Evolutionary conservation across 2,113 vertebrate species (phyloP).

Genomic region (Cyanistes caeruleus): DNA sequence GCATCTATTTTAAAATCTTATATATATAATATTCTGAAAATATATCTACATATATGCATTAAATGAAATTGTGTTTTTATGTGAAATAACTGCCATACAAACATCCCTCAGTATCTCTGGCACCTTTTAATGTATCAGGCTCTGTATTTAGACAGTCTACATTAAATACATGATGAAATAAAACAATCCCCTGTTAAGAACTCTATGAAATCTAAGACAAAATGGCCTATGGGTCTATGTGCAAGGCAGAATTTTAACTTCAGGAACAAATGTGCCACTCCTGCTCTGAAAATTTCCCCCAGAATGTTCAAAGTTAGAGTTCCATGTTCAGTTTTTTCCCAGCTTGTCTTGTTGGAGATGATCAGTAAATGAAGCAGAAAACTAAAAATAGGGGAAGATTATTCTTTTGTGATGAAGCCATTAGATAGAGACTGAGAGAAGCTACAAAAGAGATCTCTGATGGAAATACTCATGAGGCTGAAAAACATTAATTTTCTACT

Average conservation of each 20-base stretch:
- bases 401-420: not conserved
- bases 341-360: not conserved
- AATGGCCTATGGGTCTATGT: not conserved
- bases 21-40: no score
- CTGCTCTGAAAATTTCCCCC: not conserved
- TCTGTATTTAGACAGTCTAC: not conserved
- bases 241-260: not conserved
- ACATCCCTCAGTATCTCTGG: not conserved
- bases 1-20: not conserved
- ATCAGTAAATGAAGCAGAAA: not conserved
- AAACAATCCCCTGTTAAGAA: not conserved
- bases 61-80: not conserved
- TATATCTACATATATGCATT: fast-evolving
- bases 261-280: not conserved
- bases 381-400: not conserved
- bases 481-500: not conserved
- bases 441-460: not conserved
- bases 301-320: not conserved
- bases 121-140: not conserved
- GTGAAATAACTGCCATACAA: not conserved
- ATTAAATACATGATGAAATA: not conserved
- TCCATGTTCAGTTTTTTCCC: not conserved
- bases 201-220: not conserved
- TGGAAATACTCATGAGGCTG: not conserved
- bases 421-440: not conserved